Conservation (phyloP, 2,113 vertebrate species). For the Lagopus leucura region DNA sequence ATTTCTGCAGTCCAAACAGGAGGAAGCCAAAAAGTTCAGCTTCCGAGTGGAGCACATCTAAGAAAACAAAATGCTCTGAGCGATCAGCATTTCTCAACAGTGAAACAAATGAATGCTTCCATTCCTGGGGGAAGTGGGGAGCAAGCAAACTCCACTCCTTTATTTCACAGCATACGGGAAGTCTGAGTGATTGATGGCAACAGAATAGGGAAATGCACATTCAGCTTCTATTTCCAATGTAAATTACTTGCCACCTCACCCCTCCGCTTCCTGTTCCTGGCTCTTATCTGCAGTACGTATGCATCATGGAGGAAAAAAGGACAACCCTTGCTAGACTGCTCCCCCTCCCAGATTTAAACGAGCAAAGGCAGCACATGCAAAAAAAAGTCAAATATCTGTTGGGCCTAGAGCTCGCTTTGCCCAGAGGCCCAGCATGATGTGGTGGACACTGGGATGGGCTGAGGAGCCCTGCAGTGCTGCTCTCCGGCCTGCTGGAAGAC, state of each 20-base stretch:
- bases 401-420: background rate
- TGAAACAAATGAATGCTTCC: slow-evolving; percentile 36
- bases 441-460: background rate
- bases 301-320: background rate
- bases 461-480: background rate
- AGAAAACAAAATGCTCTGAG: slow-evolving; percentile 5
- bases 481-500: background rate
- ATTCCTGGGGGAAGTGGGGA: slow-evolving; percentile 42
- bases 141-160: slow-evolving; percentile 14
- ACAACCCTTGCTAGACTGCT: background rate
- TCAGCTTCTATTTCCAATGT: slow-evolving; percentile 53
- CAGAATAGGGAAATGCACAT: slow-evolving; percentile 54
- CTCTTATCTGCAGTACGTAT: background rate
- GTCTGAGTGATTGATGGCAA: slow-evolving; percentile 53
- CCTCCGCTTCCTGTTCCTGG: slow-evolving; percentile 25
- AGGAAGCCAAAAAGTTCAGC: background rate
- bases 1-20: background rate
- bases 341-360: background rate
- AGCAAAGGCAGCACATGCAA: background rate
- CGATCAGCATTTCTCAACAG: slow-evolving; percentile 55
- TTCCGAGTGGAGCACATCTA: background rate
- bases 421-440: accelerated
- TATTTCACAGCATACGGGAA: background rate
- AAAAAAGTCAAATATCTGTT: background rate
- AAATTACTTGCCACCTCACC: slow-evolving; percentile 54